Evolutionary conservation across 2,113 vertebrate genomes (phyloP).

Genomic region (Dendropsophus ebraccatus): DNA sequence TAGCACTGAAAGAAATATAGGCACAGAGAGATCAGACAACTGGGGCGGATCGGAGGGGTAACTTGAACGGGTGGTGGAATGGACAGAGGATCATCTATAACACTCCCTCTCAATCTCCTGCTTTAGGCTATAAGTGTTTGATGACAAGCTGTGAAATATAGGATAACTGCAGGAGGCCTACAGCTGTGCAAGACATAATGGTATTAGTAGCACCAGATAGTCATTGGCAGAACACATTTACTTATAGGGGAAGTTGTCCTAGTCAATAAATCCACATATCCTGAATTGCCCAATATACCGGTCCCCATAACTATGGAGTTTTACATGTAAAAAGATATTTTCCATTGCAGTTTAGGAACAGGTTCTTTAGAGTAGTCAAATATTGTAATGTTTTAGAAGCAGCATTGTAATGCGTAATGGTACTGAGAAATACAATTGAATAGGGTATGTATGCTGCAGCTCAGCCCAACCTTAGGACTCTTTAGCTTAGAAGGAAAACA

Average conservation of each 20-base stretch:
- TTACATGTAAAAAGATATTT: no score
- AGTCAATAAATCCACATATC: not conserved
- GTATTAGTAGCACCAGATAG: not conserved
- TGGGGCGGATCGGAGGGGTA: conserved; percentile 15
- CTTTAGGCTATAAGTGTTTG: conserved; percentile 50
- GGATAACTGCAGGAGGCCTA: conserved; percentile 25
- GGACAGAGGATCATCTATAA: conserved; percentile 44
- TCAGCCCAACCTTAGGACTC: no score
- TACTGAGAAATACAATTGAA: no score
- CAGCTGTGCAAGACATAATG: not conserved
- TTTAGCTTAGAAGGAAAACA: no score
- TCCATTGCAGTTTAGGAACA: no score
- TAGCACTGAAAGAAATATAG: conserved; percentile 39
- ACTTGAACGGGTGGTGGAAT: conserved; percentile 38
- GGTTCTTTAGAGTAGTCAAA: no score
- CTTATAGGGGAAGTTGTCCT: not conserved
- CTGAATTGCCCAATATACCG: not conserved
- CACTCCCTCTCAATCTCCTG: conserved; percentile 25
- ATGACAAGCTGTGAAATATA: conserved; percentile 54
- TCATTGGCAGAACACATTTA: not conserved
- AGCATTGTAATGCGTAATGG: no score
- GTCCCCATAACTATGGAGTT: no score
- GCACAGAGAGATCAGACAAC: conserved; percentile 30
- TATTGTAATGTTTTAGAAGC: no score
- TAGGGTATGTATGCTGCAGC: no score